These are phyloP conservation scores for Hofmannophila pseudospretella DNA, from an alignment of 2,888 invertebrate genomes.

Conservation along the genomic window DNA sequence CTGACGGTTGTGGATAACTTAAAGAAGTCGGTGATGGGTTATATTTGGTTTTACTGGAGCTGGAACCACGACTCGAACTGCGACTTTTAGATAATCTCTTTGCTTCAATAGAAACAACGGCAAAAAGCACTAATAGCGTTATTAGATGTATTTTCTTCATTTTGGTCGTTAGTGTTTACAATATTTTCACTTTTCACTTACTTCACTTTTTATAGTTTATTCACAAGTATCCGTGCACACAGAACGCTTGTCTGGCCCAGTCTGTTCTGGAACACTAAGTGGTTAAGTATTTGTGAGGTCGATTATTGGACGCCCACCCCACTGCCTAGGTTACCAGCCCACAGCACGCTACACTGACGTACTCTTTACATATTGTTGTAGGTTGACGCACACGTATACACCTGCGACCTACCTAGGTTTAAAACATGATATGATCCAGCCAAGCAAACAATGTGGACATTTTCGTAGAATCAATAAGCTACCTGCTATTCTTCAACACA, in stretches of 20 bases:
- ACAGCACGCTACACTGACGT: not conserved
- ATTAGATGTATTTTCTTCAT: conserved; percentile 40
- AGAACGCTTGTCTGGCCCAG: conserved; percentile 32
- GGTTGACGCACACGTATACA: not conserved
- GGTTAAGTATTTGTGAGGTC: conserved; percentile 26
- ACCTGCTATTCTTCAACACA: not conserved
- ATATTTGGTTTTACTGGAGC: conserved; percentile 44
- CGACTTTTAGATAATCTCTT: conserved; percentile 57
- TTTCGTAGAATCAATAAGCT: conserved; percentile 10
- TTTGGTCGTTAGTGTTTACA: conserved; percentile 15
- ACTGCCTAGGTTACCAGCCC: conserved; percentile 24
- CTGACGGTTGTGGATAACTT: conserved; percentile 49
- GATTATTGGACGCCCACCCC: conserved; percentile 47
- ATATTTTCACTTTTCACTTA: conserved; percentile 17
- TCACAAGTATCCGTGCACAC: conserved; percentile 3
- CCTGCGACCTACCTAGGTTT: conserved; percentile 24
- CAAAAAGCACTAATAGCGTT: conserved; percentile 29
- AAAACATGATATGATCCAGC: conserved; percentile 23
- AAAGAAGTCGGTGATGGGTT: conserved; percentile 60
- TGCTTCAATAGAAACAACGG: conserved; percentile 33
- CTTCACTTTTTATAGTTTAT: not conserved
- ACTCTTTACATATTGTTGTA: not conserved
- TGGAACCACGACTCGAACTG: conserved; percentile 50
- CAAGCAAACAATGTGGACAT: conserved; percentile 12
- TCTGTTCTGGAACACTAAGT: conserved; percentile 45